Percentiles rank a stretch among this genome's conserved stretches.
Conservation (phyloP, 2,888 invertebrate species). For the Leptarthrus brevirostris region DNA sequence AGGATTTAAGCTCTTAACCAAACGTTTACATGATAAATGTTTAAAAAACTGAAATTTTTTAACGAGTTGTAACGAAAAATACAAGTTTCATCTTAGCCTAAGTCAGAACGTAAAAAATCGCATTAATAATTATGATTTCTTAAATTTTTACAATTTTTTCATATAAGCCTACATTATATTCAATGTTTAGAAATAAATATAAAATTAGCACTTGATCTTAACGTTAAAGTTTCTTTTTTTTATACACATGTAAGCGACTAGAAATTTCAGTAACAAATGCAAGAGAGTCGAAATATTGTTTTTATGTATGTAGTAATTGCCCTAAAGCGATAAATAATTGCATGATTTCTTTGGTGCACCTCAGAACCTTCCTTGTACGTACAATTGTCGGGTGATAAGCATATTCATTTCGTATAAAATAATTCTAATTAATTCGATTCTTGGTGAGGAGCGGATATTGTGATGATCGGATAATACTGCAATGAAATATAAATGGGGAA, state of each 20-base stretch:
- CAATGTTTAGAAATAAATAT: neutral
- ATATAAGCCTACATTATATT: neutral
- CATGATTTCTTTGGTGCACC: neutral
- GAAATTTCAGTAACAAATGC: slow-evolving; percentile 41
- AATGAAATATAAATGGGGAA: no score
- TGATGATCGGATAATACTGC: no score
- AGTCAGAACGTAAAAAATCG: slow-evolving; percentile 17
- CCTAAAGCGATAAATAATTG: neutral
- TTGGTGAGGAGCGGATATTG: no score
- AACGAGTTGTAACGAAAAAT: slow-evolving; percentile 11
- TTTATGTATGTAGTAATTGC: no score
- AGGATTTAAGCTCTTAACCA: slow-evolving; percentile 24
- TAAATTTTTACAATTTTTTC: slow-evolving; percentile 18
- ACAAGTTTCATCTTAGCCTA: neutral
- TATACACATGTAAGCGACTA: slow-evolving; percentile 17
- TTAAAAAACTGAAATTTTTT: no score
- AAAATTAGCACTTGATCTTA: slow-evolving; percentile 35
- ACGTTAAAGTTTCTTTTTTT: neutral
- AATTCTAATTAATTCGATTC: no score
- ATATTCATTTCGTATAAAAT: no score
- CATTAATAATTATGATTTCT: neutral
- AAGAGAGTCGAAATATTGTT: neutral
- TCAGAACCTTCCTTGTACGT: neutral
- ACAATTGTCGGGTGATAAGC: no score
- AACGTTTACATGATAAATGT: slow-evolving; percentile 5